Base-by-base conservation (phyloP, 2,888 invertebrate species). In the Chrysomela aeneicollis region DNA sequence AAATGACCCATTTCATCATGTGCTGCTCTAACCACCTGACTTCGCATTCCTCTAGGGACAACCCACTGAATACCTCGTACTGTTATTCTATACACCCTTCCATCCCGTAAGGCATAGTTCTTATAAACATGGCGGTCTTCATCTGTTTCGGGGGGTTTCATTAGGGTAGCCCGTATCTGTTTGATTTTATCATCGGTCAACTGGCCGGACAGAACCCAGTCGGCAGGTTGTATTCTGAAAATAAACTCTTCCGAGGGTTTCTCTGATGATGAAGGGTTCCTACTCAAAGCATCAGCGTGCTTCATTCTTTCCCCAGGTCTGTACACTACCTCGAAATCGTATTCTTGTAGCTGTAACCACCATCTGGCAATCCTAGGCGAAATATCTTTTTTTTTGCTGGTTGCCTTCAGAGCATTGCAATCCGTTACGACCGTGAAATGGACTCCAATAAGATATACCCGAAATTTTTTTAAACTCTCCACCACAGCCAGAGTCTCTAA, bases 371-470 rank as follows among this genome's bases (percentile, higher is more conserved):
- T 75, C 12, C 64, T 59, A 5, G 69, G 66, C 21, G 62, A 18
- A 0, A 79, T 55, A 12, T 80, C 73, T 18, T 73, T 72, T 47
- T 79, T 78, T 0, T 51, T 55, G 42, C 74, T 68, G 0, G 78
- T 72, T 0, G 73, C 59, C 37, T 15, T 1, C 6, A 51, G 26
- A n/a, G 26, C 51, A 26, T 6, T 30, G 10, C 51, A 51, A 51
- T 51, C 82, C 0, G 76, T 79, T 0, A 75, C 61, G 1, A 78
- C 67, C 0, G 66, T 73, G 59, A 81, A 81, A 1, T 53, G 15
- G 3, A 73, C 68, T 1, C 76, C 77, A 4, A 77, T 63, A 0
- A 82, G 50, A 62, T 81, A 82, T 0, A 71, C 71, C 10, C 79
- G 68, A 63, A 81, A 81, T 59, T 78, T 75, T 15, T 73, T 63